Evolutionary conservation across 2,888 invertebrate species (phyloP).

Genomic region (Rhingia rostrata): DNA sequence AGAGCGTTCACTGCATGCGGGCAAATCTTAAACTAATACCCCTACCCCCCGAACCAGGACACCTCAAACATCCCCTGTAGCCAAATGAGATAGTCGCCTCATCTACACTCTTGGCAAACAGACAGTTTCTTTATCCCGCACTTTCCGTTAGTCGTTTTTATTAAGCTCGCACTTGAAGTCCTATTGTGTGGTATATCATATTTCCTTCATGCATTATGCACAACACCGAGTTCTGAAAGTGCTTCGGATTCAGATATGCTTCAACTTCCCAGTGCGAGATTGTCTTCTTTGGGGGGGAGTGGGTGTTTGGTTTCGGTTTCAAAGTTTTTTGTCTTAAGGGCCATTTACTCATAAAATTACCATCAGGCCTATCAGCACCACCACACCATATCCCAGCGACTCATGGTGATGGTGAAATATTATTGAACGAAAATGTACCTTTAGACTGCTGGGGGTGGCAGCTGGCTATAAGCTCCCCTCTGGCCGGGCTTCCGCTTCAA

Average conservation of each 20-base stretch:
- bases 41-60: neutral
- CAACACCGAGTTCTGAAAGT: constrained; percentile 52
- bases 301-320: constrained; percentile 57
- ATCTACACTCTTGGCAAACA: constrained; percentile 38
- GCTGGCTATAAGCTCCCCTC: constrained; percentile 14
- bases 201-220: constrained; percentile 74
- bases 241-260: constrained; percentile 49
- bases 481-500: constrained; percentile 49
- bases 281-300: constrained; percentile 15
- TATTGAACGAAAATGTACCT: constrained; percentile 63
- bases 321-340: constrained; percentile 71
- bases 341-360: constrained; percentile 75
- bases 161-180: neutral
- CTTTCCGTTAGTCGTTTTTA: constrained; percentile 9
- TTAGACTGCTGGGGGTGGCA: constrained; percentile 62
- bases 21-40: constrained; percentile 54
- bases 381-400: constrained; percentile 1
- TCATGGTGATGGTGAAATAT: constrained; percentile 51
- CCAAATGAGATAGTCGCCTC: constrained; percentile 61
- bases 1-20: constrained; percentile 30
- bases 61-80: constrained; percentile 56
- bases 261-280: constrained; percentile 36
- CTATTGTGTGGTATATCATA: constrained; percentile 67
- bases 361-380: constrained; percentile 71
- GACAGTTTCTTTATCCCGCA: constrained; percentile 2